Conservation (phyloP, 2,888 invertebrate species). For the Monopis laevigella region DNA sequence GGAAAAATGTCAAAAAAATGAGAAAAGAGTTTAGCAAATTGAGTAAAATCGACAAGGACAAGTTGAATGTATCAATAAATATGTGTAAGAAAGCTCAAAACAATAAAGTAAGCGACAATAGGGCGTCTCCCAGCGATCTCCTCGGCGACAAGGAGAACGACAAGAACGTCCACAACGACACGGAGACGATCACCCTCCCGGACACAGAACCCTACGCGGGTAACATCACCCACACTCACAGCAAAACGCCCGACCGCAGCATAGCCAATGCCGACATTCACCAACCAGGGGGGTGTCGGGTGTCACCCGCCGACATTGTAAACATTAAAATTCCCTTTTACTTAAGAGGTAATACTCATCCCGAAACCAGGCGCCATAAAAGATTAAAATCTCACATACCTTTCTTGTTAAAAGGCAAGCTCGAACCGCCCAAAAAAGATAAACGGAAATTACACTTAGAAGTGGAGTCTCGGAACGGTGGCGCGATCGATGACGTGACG, state of each 20-base stretch:
- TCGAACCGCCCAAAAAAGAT: not conserved
- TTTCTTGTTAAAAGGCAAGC: not conserved
- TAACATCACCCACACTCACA: too few relatives aligned
- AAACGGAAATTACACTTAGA: not conserved
- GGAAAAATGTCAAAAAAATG: conserved; percentile 56
- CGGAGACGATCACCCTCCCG: too few relatives aligned
- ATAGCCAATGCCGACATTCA: too few relatives aligned
- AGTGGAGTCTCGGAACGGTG: not conserved
- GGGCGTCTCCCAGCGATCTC: not conserved
- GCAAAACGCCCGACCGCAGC: too few relatives aligned
- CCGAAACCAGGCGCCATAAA: too few relatives aligned
- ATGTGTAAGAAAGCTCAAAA: conserved; percentile 43
- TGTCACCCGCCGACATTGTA: too few relatives aligned
- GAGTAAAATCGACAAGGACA: conserved; percentile 43
- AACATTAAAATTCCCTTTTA: too few relatives aligned
- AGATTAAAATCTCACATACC: too few relatives aligned
- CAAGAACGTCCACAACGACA: too few relatives aligned
- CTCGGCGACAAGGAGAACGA: not conserved
- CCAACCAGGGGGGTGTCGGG: too few relatives aligned
- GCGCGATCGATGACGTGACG: not conserved
- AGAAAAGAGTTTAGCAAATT: conserved; percentile 53
- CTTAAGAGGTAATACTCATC: too few relatives aligned
- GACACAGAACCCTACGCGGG: too few relatives aligned
- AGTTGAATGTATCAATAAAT: conserved; percentile 57
- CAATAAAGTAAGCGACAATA: conserved; percentile 12